phyloP scores from a whole-genome alignment of 2,797 vertebrate genomes.

The Poecilia wingei region DNA sequence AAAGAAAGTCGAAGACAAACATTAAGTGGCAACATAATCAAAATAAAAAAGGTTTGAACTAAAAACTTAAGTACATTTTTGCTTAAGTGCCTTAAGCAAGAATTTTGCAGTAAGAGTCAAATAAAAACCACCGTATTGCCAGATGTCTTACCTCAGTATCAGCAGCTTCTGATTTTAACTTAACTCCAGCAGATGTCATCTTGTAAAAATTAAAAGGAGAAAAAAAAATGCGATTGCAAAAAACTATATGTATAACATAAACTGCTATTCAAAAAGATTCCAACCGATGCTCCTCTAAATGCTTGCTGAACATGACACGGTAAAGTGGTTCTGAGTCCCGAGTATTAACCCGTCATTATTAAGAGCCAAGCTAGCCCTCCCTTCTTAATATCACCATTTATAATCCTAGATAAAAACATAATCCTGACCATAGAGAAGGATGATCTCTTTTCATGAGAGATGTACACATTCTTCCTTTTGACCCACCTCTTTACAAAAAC shows the following conservation, averaged over 20 bases:
- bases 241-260: conserved; percentile 7
- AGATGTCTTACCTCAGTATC: conserved; percentile 51
- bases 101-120: not conserved
- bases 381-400: conserved; percentile 69
- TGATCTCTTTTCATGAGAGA: conserved; percentile 67
- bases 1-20: too few species aligned
- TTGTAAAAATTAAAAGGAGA: not conserved
- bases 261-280: conserved; percentile 17
- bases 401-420: conserved; percentile 85
- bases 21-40: not conserved
- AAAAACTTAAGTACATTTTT: not conserved
- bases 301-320: conserved; percentile 39
- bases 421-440: conserved; percentile 71
- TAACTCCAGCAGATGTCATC: conserved; percentile 41
- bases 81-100: not conserved
- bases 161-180: conserved; percentile 41
- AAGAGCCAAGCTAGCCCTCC: conserved; percentile 51
- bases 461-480: conserved; percentile 37
- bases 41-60: not conserved
- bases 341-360: conserved; percentile 75
- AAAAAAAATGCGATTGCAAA: not conserved
- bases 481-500: conserved; percentile 39
- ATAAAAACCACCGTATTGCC: not conserved
- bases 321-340: conserved; percentile 60
- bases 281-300: conserved; percentile 37